A percentile compares a stretch with the other conserved stretches of the same genome.
Conservation (phyloP, 2,797 vertebrate genomes). For the Mareca strepera region DNA sequence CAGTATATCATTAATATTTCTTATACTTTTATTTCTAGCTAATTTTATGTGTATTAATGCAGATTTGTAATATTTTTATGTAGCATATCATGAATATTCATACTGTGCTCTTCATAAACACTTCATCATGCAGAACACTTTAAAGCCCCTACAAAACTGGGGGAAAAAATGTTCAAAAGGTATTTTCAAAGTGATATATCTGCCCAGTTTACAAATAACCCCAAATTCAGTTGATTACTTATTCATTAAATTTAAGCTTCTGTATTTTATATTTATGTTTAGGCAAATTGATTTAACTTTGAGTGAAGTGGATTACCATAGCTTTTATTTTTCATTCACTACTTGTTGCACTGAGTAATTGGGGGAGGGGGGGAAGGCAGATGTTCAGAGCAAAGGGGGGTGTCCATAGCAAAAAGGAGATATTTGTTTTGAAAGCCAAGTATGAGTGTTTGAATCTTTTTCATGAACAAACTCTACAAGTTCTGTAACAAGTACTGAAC, state of each 20-base stretch:
- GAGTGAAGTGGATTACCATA: not conserved
- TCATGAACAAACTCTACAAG: not conserved
- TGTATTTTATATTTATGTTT: too few species aligned
- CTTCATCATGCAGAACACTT: not conserved
- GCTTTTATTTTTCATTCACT: not conserved
- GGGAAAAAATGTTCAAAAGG: not conserved
- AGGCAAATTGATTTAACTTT: not conserved
- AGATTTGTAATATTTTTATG: not conserved
- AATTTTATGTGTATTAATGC: not conserved
- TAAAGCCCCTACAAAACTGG: not conserved
- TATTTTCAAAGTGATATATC: not conserved
- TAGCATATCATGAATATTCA: not conserved
- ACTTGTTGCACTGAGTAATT: not conserved
- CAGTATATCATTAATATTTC: not conserved
- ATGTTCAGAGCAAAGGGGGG: too few species aligned
- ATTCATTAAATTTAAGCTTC: too few species aligned
- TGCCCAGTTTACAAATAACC: not conserved
- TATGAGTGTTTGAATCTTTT: not conserved
- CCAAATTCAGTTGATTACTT: not conserved
- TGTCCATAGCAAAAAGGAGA: not conserved
- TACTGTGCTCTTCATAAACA: not conserved
- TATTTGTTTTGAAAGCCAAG: not conserved
- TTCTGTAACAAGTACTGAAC: conserved; percentile 11
- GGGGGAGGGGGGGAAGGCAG: too few species aligned
- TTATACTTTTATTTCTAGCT: not conserved